Conservation (phyloP, 2,113 vertebrate genomes). For the Sapajus apella region DNA sequence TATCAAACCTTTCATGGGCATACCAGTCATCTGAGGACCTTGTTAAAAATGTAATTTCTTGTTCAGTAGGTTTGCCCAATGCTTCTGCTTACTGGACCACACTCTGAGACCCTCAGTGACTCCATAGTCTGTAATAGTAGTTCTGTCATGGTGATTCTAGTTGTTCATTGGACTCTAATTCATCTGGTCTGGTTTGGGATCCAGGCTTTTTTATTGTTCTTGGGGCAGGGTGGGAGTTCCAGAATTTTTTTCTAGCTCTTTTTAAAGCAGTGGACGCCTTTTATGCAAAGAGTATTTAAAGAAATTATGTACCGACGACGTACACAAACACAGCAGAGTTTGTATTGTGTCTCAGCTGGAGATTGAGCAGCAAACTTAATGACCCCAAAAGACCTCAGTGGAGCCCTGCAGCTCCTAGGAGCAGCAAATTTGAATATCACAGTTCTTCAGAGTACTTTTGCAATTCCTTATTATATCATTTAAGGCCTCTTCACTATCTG, state of each 20-base stretch:
- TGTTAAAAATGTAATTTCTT: not conserved
- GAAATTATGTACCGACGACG: not conserved
- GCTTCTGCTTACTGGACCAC: not conserved
- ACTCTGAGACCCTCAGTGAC: not conserved
- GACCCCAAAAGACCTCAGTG: not conserved
- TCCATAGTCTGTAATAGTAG: not conserved
- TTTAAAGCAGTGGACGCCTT: not conserved
- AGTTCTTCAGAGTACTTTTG: not conserved
- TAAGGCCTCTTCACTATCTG: not conserved
- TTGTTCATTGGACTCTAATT: not conserved
- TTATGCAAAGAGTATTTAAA: not conserved
- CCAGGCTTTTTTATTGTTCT: not conserved
- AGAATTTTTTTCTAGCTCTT: not conserved
- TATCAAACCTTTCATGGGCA: not conserved
- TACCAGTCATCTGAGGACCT: not conserved
- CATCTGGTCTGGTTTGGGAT: not conserved
- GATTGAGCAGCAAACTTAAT: not conserved
- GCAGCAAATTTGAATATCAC: not conserved
- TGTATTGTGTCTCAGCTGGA: not conserved
- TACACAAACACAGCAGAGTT: not conserved
- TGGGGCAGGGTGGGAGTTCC: not conserved
- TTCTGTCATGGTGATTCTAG: not conserved
- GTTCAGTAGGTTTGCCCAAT: rapidly evolving
- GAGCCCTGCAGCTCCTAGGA: not conserved
- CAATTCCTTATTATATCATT: not conserved